Percentiles rank a stretch among this genome's conserved stretches.
phyloP scores from a whole-genome alignment of 1,140 invertebrate species.

The Pinna nobilis region DNA sequence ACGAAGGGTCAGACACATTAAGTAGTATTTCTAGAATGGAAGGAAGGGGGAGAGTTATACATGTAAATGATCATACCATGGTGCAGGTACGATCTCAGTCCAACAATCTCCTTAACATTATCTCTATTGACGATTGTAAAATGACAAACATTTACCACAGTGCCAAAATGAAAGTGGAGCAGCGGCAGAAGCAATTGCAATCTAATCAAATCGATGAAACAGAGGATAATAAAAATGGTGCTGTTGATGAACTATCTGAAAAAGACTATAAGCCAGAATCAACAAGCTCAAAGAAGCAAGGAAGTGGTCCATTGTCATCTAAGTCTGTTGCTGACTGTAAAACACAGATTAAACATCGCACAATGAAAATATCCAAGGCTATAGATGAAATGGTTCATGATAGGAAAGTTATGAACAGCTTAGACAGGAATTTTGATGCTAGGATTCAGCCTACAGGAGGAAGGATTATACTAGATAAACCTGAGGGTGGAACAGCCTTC shows the following conservation, averaged over 20 bases:
- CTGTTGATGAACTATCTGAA: slow-evolving; percentile 11
- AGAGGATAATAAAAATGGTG: slow-evolving; percentile 5
- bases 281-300: slow-evolving; percentile 1
- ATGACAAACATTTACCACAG: slow-evolving; percentile 28
- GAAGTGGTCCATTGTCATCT: not conserved
- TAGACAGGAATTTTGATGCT: slow-evolving; percentile 43
- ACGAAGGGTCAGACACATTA: not conserved
- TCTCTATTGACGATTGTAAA: slow-evolving; percentile 64
- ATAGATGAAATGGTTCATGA: slow-evolving; percentile 44
- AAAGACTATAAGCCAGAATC: slow-evolving; percentile 16
- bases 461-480: slow-evolving; percentile 26
- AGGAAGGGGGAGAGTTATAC: slow-evolving; percentile 27
- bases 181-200: not conserved
- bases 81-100: slow-evolving; percentile 36
- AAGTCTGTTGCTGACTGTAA: slow-evolving; percentile 12
- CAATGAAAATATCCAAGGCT: slow-evolving; percentile 34
- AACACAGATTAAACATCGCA: slow-evolving; percentile 23
- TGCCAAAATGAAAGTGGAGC: slow-evolving; percentile 22
- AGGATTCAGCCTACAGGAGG: slow-evolving; percentile 25
- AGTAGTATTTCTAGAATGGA: slow-evolving; percentile 38
- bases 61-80: slow-evolving; percentile 20
- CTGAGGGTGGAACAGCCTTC: slow-evolving; percentile 34
- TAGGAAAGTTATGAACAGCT: slow-evolving; percentile 43
- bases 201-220: not conserved
- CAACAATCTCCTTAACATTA: slow-evolving; percentile 60